These are phyloP conservation scores for Indicator indicator DNA, from an alignment of 2,113 vertebrate genomes.

Conservation along the genomic window DNA sequence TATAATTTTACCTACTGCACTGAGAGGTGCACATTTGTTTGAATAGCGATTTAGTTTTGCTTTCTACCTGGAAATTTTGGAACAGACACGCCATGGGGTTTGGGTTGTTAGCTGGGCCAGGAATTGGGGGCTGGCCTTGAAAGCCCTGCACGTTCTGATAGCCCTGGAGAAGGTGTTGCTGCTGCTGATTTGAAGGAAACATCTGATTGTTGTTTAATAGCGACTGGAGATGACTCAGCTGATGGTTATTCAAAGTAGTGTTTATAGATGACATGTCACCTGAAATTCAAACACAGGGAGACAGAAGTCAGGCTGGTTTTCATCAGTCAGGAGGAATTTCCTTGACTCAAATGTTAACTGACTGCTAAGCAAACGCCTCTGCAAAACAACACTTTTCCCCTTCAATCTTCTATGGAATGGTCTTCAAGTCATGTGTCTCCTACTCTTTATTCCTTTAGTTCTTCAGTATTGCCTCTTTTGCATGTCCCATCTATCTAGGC, in stretches of 20 bases:
- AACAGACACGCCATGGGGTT: constrained; percentile 93
- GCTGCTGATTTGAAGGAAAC: constrained; percentile 87
- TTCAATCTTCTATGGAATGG: neutral
- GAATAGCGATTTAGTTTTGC: neutral
- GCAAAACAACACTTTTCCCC: neutral
- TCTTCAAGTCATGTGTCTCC: neutral
- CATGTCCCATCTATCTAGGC: neutral
- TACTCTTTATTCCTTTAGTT: neutral
- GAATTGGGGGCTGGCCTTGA: constrained; percentile 84
- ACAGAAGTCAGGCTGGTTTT: constrained; percentile 13
- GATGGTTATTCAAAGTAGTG: constrained; percentile 86
- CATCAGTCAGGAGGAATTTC: neutral
- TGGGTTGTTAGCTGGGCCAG: constrained; percentile 82
- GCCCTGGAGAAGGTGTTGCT: constrained; percentile 80
- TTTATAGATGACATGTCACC: constrained; percentile 88
- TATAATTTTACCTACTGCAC: neutral
- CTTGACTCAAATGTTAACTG: neutral
- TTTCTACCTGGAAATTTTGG: constrained; percentile 93
- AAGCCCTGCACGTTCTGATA: constrained; percentile 86
- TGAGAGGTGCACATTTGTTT: neutral
- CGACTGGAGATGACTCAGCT: constrained; percentile 85
- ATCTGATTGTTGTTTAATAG: constrained; percentile 85
- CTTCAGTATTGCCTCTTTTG: neutral
- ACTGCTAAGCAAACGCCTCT: neutral
- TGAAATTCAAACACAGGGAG: constrained; percentile 75